phyloP scores from a whole-genome alignment of 2,888 invertebrate genomes.

The Agonum fuliginosum region DNA sequence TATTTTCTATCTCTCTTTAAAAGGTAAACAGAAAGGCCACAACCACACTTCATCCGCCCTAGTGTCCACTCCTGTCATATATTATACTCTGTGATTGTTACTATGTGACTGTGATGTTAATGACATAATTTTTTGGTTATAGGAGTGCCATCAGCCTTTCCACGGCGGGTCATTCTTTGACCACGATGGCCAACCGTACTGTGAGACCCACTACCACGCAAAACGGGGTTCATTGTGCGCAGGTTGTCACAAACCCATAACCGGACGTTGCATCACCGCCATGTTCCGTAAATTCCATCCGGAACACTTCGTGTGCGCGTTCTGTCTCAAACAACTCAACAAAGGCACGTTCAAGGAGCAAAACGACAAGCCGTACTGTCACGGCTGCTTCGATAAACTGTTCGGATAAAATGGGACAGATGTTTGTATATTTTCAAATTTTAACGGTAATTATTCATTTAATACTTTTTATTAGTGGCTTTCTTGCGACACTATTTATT shows the following conservation, averaged over 20 bases:
- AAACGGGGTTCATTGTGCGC: conserved; percentile 98
- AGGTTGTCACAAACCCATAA: conserved; percentile 97
- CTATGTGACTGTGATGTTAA: neutral
- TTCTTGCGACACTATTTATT: too few species aligned
- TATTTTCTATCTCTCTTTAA: too few species aligned
- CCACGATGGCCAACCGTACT: conserved; percentile 98
- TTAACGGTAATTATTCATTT: too few species aligned
- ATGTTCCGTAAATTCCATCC: conserved; percentile 99
- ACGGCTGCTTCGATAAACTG: conserved; percentile 96
- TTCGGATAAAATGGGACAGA: conserved; percentile 81
- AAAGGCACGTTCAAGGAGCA: conserved; percentile 99
- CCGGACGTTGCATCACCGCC: conserved; percentile 98
- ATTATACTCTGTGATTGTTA: too few species aligned
- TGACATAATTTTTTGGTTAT: conserved; percentile 70
- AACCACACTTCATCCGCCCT: too few species aligned
- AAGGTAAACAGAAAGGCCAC: too few species aligned
- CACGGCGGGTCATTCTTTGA: conserved; percentile 99
- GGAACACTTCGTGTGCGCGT: conserved; percentile 99
- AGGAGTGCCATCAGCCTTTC: conserved; percentile 98
- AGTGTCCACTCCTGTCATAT: too few species aligned
- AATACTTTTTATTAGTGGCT: too few species aligned
- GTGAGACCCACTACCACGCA: conserved; percentile 99
- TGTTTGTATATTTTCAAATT: conserved; percentile 22
- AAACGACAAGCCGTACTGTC: conserved; percentile 99
- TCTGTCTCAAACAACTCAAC: conserved; percentile 97